A percentile compares a stretch with the other conserved stretches of the same genome.
Conservation (phyloP, 2,888 invertebrate genomes). For the Oxystoma pomonae region DNA sequence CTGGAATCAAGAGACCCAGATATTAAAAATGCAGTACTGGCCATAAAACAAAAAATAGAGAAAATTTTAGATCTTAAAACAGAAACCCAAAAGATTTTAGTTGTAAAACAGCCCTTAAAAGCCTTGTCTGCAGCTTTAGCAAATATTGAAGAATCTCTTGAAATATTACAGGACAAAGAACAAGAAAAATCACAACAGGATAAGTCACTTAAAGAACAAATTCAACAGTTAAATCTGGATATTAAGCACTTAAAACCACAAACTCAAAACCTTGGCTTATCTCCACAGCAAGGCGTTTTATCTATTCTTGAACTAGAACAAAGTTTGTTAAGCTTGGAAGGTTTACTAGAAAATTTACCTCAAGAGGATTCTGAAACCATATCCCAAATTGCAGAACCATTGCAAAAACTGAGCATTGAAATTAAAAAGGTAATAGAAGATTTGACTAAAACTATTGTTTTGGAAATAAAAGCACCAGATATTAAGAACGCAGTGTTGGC, state of each 20-base stretch:
- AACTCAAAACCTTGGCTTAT: constrained; percentile 11
- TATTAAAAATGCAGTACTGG: constrained; percentile 13
- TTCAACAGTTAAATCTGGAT: constrained; percentile 10
- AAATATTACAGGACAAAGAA: constrained; percentile 6
- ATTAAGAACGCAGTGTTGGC: constrained; percentile 19
- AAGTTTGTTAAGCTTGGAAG: neutral
- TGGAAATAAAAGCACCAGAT: constrained; percentile 9
- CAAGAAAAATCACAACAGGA: neutral
- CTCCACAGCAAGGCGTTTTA: constrained; percentile 29
- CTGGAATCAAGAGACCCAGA: constrained; percentile 12
- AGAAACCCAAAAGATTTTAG: neutral
- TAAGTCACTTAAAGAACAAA: neutral
- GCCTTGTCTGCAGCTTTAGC: too few relatives aligned
- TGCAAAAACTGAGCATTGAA: neutral
- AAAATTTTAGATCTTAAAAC: neutral
- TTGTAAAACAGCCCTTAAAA: too few relatives aligned
- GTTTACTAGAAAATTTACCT: constrained; percentile 4
- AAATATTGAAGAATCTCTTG: too few relatives aligned
- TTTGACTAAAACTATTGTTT: neutral
- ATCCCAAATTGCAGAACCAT: neutral
- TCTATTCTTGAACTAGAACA: constrained; percentile 7
- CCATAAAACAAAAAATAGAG: constrained; percentile 9
- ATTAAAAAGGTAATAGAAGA: neutral
- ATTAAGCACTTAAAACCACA: constrained; percentile 19
- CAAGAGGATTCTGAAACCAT: too few relatives aligned